Conservation (phyloP, 2,888 invertebrate species). For the Sabatieria punctata region DNA sequence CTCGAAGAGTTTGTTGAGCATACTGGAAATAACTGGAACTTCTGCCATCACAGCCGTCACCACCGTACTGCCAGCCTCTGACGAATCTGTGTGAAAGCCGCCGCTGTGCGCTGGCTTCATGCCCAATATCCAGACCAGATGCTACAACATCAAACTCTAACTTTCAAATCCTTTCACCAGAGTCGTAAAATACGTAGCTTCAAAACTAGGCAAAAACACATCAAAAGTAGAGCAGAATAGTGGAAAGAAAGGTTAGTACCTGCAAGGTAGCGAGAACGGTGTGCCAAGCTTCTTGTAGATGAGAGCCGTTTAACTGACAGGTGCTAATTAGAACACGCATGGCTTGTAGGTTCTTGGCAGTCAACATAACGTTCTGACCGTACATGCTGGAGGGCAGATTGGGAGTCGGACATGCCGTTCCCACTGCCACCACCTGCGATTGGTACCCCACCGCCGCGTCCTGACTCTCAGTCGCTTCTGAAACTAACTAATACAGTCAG, state of each 20-base stretch:
- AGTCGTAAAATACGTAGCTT: too few species aligned
- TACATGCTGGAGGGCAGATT: constrained; percentile 39
- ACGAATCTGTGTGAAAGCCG: constrained; percentile 54
- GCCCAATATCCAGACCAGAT: constrained; percentile 76
- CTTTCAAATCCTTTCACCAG: too few species aligned
- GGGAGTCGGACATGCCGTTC: constrained; percentile 61
- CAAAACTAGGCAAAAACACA: too few species aligned
- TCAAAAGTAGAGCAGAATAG: too few species aligned
- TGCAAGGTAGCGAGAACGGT: constrained; percentile 84
- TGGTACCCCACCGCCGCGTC: constrained; percentile 80
- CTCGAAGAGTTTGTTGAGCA: constrained; percentile 17
- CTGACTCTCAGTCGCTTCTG: constrained; percentile 33
- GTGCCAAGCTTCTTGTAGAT: constrained; percentile 84
- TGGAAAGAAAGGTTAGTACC: too few species aligned
- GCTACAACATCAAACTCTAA: constrained; percentile 30
- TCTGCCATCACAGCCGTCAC: constrained; percentile 93
- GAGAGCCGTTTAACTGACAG: constrained; percentile 76
- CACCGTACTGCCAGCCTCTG: constrained; percentile 46
- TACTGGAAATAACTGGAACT: constrained; percentile 50
- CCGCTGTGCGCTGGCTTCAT: constrained; percentile 85
- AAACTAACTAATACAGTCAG: constrained; percentile 30
- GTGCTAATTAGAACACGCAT: constrained; percentile 75
- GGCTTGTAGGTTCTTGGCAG: constrained; percentile 88
- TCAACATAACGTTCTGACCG: constrained; percentile 86
- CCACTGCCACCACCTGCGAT: constrained; percentile 91